Evolutionary conservation across 2,888 invertebrate species (phyloP).

Genomic region (Strigamia transsilvanica): DNA sequence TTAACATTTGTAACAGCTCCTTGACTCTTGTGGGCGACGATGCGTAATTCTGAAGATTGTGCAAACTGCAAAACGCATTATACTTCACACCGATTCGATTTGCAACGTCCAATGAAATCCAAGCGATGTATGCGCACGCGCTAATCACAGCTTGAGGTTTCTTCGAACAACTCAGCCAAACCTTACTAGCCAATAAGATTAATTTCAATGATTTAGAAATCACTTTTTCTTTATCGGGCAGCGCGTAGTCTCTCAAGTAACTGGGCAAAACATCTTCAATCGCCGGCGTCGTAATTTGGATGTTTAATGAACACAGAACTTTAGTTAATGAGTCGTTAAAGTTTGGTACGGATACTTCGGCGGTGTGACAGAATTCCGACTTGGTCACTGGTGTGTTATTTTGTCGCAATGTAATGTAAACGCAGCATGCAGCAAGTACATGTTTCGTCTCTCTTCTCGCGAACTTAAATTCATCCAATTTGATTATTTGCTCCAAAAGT

Average conservation of each 20-base stretch:
- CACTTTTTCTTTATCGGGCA: background rate
- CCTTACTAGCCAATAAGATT: background rate
- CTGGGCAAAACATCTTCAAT: conserved; percentile 10
- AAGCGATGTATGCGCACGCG: conserved; percentile 21
- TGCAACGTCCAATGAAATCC: background rate
- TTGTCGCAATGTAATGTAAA: conserved; percentile 23
- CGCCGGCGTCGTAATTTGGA: background rate
- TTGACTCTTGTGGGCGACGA: background rate
- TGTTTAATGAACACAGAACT: background rate
- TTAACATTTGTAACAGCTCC: conserved; percentile 4
- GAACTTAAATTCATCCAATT: background rate
- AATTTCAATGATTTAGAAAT: background rate
- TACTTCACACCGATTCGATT: background rate
- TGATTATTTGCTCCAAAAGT: background rate
- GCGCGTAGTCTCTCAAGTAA: background rate
- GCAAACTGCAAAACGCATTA: background rate
- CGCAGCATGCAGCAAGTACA: background rate
- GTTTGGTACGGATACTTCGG: background rate
- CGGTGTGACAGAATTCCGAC: background rate
- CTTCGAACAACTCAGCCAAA: conserved; percentile 21
- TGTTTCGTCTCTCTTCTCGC: background rate
- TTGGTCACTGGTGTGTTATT: conserved; percentile 27
- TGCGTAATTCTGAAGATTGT: background rate
- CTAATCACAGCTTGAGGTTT: conserved; percentile 12
- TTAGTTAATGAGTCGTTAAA: background rate